A percentile compares a stretch with the other conserved stretches of the same genome.
Conservation (phyloP, 2,113 vertebrate genomes). For the Pandion haliaetus region DNA sequence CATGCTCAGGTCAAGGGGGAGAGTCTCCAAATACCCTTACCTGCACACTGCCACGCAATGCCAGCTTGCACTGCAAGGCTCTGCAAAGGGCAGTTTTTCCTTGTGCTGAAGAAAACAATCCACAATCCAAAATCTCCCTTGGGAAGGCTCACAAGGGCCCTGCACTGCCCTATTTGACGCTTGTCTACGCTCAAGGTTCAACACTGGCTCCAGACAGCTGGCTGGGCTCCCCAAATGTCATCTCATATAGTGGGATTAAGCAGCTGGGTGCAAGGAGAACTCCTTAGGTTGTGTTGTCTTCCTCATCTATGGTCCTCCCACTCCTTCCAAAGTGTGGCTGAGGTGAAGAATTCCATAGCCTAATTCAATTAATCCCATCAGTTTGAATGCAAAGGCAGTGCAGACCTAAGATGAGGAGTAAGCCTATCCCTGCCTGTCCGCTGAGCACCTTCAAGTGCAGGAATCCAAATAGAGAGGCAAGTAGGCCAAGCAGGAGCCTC, state of each 20-base stretch:
- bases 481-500: neutral
- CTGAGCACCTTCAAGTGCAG: neutral
- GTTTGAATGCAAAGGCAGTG: neutral
- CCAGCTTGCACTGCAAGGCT: neutral
- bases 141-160: neutral
- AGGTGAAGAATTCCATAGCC: no score
- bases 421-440: neutral
- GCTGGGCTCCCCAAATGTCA: neutral
- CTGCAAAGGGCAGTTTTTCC: neutral
- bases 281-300: neutral
- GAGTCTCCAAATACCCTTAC: neutral
- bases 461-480: neutral
- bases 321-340: neutral
- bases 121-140: neutral
- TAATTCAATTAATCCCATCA: neutral
- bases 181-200: neutral
- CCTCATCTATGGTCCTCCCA: rapidly evolving
- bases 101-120: neutral
- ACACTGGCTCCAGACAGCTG: neutral
- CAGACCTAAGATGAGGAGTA: neutral
- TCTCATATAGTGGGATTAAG: neutral
- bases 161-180: neutral
- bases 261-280: neutral
- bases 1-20: neutral
- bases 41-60: neutral